Evolutionary conservation across 2,113 vertebrate genomes (phyloP).

Genomic region (Egretta garzetta): DNA sequence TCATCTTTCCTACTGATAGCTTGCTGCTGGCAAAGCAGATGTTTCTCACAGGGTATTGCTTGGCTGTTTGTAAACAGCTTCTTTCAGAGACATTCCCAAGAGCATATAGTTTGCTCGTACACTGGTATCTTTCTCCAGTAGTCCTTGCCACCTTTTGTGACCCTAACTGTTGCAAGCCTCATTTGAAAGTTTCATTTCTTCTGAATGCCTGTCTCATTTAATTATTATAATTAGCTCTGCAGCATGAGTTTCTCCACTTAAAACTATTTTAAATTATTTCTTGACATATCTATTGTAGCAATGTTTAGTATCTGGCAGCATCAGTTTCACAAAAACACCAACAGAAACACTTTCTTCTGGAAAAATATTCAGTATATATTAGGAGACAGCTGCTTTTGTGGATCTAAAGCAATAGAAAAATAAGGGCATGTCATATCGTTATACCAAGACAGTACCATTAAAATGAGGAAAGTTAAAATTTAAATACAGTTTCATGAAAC

Average conservation of each 20-base stretch:
- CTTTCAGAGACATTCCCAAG: not conserved
- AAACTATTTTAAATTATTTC: not conserved
- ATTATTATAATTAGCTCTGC: not conserved
- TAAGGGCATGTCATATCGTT: not conserved
- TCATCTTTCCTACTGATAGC: not conserved
- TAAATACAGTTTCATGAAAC: not conserved
- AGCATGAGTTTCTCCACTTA: not conserved
- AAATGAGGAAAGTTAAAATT: not conserved
- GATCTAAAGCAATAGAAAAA: not conserved
- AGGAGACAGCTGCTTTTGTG: not conserved
- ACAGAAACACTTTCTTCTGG: not conserved
- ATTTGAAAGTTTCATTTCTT: not conserved
- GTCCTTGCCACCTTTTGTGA: not conserved
- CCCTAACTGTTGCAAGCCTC: not conserved
- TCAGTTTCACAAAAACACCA: not conserved
- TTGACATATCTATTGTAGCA: not conserved
- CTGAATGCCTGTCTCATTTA: not conserved
- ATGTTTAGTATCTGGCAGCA: not conserved
- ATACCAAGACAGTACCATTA: not conserved
- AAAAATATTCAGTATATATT: not conserved
- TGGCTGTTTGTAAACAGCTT: conserved; percentile 22
- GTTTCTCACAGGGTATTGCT: not conserved
- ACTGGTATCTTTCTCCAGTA: not conserved
- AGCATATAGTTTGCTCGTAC: not conserved
- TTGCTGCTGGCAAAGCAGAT: conserved; percentile 50